Percentiles rank a stretch among this genome's conserved stretches.
phyloP scores from a whole-genome alignment of 2,888 invertebrate genomes.

The Teleiodes luculella region DNA sequence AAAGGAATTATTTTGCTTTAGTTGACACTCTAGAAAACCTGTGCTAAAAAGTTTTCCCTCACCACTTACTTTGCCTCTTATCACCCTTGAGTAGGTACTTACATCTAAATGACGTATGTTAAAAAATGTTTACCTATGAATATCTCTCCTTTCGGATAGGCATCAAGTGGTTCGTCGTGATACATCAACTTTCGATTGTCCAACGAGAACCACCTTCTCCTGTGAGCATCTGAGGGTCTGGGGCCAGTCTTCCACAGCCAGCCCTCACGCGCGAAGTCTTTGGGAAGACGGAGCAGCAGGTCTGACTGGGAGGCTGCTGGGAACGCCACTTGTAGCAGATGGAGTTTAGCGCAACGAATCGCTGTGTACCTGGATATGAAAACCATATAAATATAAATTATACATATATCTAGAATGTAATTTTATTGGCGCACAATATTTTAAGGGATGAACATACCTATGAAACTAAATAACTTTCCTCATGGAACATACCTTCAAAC shows the following conservation, averaged over 20 bases:
- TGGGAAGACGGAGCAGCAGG: conserved; percentile 84
- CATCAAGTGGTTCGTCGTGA: conserved; percentile 91
- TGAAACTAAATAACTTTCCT: too few relatives aligned
- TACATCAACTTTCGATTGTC: conserved; percentile 96
- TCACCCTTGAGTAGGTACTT: too few relatives aligned
- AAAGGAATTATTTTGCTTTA: too few relatives aligned
- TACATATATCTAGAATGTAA: too few relatives aligned
- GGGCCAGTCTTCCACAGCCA: conserved; percentile 95
- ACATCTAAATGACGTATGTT: too few relatives aligned
- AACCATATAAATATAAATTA: neutral
- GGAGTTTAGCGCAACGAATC: conserved; percentile 90
- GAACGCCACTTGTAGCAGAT: conserved; percentile 89
- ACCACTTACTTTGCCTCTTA: too few relatives aligned
- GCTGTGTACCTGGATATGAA: conserved; percentile 80
- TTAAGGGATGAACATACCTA: too few relatives aligned
- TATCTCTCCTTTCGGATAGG: conserved; percentile 94
- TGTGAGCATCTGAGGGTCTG: conserved; percentile 86
- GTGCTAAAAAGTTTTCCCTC: too few relatives aligned
- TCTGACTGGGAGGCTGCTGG: conserved; percentile 86
- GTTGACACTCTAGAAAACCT: too few relatives aligned
- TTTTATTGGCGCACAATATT: too few relatives aligned
- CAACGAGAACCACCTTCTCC: conserved; percentile 92
- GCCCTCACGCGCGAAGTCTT: conserved; percentile 91
- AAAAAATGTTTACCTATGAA: conserved; percentile 89
- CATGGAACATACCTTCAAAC: too few relatives aligned